Evolutionary conservation across 2,888 invertebrate genomes (phyloP).

Genomic region (Neuroscelio doddi): DNA sequence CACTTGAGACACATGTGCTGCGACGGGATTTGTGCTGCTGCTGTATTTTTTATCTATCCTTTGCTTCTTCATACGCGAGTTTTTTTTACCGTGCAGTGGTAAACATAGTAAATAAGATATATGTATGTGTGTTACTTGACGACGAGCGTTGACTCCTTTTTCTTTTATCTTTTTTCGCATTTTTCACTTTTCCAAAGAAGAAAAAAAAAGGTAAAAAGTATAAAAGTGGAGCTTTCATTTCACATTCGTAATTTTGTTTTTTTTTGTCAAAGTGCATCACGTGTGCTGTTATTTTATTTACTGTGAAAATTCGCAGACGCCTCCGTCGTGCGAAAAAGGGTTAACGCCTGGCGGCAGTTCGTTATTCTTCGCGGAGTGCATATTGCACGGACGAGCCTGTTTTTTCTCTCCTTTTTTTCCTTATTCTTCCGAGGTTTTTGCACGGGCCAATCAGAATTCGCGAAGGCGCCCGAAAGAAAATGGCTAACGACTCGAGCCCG

Average conservation of each 20-base stretch:
- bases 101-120: slow-evolving; percentile 24
- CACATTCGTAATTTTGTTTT: too few species aligned
- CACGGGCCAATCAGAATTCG: slow-evolving; percentile 65
- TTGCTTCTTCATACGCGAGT: slow-evolving; percentile 13
- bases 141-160: slow-evolving; percentile 14
- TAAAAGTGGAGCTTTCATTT: too few species aligned
- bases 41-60: slow-evolving; percentile 1
- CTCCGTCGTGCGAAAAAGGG: slow-evolving; percentile 29
- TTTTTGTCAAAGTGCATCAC: slow-evolving; percentile 12
- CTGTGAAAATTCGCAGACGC: slow-evolving; percentile 28
- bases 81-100: slow-evolving; percentile 30
- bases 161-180: background rate
- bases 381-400: slow-evolving; percentile 37
- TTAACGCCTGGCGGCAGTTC: slow-evolving; percentile 42
- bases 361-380: slow-evolving; percentile 40
- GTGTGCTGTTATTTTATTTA: slow-evolving; percentile 12
- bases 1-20: slow-evolving; percentile 13
- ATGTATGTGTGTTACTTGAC: slow-evolving; percentile 21
- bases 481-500: slow-evolving; percentile 61
- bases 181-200: background rate
- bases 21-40: slow-evolving; percentile 5
- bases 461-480: slow-evolving; percentile 65
- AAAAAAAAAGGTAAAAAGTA: too few species aligned
- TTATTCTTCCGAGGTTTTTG: slow-evolving; percentile 58
- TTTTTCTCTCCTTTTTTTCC: slow-evolving; percentile 49